Percentiles rank a stretch among this genome's conserved stretches.
Conservation (phyloP, 2,888 invertebrate species). For the Plagodis dolabraria region DNA sequence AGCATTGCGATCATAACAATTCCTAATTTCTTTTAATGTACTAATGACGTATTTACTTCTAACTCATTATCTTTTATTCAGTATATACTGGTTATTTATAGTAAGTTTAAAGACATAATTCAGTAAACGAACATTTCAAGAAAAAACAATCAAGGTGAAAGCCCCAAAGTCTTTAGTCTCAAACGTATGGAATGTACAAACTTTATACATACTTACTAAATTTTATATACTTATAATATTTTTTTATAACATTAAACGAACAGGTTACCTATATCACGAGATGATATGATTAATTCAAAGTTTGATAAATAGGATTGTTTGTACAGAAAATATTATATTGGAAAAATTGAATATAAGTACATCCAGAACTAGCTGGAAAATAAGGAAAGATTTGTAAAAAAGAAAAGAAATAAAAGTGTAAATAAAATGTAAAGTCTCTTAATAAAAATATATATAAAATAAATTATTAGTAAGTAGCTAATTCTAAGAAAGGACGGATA, state of each 20-base stretch:
- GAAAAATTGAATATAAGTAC: conserved; percentile 60
- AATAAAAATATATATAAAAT: conserved; percentile 40
- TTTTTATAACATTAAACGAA: conserved; percentile 50
- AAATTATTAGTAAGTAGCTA: conserved; percentile 50
- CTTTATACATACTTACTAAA: conserved; percentile 35
- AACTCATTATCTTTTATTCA: conserved; percentile 57
- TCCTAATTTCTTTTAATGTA: conserved; percentile 69
- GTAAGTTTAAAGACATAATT: not conserved
- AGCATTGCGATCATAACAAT: conserved; percentile 50
- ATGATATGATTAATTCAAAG: conserved; percentile 68
- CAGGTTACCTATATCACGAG: conserved; percentile 53
- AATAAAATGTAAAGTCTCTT: conserved; percentile 27
- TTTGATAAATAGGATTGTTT: conserved; percentile 39
- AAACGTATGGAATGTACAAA: conserved; percentile 51
- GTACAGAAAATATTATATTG: conserved; percentile 42
- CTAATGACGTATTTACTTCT: conserved; percentile 53
- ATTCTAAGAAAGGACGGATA: conserved; percentile 60
- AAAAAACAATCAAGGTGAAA: not conserved
- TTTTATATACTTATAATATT: conserved; percentile 44
- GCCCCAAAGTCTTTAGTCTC: conserved; percentile 28
- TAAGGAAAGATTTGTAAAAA: conserved; percentile 35
- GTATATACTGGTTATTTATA: conserved; percentile 46
- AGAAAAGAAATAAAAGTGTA: conserved; percentile 38
- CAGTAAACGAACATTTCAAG: not conserved
- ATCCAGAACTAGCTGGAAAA: conserved; percentile 51